Conservation (phyloP, 37 sponge, comb jelly and placozoan species). For the Ianthella basta region DNA sequence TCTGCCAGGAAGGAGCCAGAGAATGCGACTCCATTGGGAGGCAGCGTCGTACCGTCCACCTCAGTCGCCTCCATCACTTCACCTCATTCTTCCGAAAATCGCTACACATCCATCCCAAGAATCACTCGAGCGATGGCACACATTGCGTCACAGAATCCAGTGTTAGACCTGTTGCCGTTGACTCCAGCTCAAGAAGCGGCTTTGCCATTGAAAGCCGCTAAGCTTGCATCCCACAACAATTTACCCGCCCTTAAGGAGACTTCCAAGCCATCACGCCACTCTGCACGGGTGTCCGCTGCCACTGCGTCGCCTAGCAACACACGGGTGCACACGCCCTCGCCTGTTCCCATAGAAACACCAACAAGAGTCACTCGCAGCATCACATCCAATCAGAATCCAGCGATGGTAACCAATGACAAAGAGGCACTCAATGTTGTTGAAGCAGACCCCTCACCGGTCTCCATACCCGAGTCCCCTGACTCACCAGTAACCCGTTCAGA, state of each 20-base stretch:
- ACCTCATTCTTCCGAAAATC: conserved; percentile 1
- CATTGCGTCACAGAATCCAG: no score
- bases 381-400: not conserved
- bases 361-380: conserved; percentile 14
- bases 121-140: conserved; percentile 19
- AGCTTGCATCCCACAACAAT: no score
- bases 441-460: not conserved
- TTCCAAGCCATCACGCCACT: no score
- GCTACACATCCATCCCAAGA: not conserved
- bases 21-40: conserved; percentile 20
- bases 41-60: not conserved
- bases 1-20: conserved; percentile 62
- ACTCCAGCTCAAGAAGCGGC: no score
- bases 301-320: no score
- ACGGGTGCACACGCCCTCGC: not conserved
- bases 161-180: no score
- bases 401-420: not conserved
- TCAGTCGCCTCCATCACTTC: conserved; percentile 20
- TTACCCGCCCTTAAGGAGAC: no score
- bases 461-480: not conserved
- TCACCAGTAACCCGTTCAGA: not conserved
- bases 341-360: not conserved
- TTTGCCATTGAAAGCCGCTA: no score
- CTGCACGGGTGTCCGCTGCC: no score
- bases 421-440: not conserved